Percentiles rank a stretch among this genome's conserved stretches.
phyloP scores from a whole-genome alignment of 2,888 invertebrate genomes.

The Ommatoiulus sabulosus region DNA sequence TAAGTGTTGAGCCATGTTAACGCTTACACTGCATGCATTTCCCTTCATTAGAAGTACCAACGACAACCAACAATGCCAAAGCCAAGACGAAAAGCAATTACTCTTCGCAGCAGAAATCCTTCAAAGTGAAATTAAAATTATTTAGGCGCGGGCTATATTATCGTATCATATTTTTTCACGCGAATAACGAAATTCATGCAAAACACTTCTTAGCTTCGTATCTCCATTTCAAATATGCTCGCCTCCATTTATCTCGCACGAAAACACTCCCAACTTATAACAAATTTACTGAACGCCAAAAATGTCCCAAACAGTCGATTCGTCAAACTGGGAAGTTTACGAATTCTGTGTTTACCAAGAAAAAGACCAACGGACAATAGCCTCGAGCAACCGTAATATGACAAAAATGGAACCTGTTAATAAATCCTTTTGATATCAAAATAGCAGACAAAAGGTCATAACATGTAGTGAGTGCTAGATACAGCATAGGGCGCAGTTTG shows the following conservation, averaged over 20 bases:
- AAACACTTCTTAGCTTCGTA: not conserved
- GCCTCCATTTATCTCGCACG: not conserved
- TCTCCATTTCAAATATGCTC: not conserved
- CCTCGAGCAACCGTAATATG: not conserved
- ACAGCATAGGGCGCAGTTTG: too few relatives aligned
- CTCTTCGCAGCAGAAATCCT: not conserved
- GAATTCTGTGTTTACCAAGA: not conserved
- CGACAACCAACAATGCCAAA: conserved; percentile 14
- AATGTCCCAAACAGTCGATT: not conserved
- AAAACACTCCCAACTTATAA: not conserved
- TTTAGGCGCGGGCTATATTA: not conserved
- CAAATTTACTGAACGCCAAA: not conserved
- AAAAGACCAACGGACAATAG: not conserved
- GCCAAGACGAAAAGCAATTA: conserved; percentile 42
- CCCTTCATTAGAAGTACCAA: not conserved
- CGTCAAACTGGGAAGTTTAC: not conserved
- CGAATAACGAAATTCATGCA: not conserved
- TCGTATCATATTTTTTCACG: not conserved
- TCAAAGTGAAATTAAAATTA: not conserved
- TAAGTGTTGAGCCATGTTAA: conserved; percentile 10
- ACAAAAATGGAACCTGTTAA: not conserved
- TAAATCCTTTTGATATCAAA: not conserved
- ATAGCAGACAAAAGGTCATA: not conserved
- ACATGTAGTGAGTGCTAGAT: too few relatives aligned
- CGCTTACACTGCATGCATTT: not conserved